Conservation (phyloP, 2,888 invertebrate genomes). For the Patella pellucida region DNA sequence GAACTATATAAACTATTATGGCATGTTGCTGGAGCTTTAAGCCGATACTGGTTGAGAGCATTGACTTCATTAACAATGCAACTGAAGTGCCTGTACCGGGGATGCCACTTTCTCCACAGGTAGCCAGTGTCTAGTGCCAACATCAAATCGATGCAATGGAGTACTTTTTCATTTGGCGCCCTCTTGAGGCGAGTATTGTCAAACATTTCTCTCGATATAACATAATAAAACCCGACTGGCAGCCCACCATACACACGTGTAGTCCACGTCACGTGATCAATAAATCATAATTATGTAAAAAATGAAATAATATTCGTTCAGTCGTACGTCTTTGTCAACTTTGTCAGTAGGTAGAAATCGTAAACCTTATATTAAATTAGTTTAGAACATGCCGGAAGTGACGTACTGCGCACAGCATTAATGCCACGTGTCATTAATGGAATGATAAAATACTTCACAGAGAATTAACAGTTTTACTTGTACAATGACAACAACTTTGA, state of each 20-base stretch:
- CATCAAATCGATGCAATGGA: too few relatives aligned
- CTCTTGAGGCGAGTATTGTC: neutral
- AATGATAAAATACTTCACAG: neutral
- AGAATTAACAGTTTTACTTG: neutral
- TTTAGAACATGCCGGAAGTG: neutral
- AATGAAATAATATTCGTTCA: constrained; percentile 9
- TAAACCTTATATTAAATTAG: neutral
- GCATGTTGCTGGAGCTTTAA: too few relatives aligned
- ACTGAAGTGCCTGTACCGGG: too few relatives aligned
- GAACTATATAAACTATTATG: too few relatives aligned
- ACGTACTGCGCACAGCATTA: constrained; percentile 2
- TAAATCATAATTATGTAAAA: constrained; percentile 7
- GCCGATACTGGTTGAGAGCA: too few relatives aligned
- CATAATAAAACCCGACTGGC: neutral
- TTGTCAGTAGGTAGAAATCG: neutral
- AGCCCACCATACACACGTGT: neutral
- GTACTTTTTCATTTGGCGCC: neutral
- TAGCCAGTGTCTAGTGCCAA: too few relatives aligned
- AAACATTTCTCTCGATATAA: neutral
- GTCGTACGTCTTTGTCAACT: constrained; percentile 3
- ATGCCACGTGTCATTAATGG: constrained; percentile 5
- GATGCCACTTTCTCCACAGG: too few relatives aligned
- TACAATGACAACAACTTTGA: constrained; percentile 2
- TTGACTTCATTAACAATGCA: too few relatives aligned
- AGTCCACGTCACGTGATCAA: constrained; percentile 3